Conservation (phyloP, 2,797 vertebrate species). For the Premnoplex brunnescens region DNA sequence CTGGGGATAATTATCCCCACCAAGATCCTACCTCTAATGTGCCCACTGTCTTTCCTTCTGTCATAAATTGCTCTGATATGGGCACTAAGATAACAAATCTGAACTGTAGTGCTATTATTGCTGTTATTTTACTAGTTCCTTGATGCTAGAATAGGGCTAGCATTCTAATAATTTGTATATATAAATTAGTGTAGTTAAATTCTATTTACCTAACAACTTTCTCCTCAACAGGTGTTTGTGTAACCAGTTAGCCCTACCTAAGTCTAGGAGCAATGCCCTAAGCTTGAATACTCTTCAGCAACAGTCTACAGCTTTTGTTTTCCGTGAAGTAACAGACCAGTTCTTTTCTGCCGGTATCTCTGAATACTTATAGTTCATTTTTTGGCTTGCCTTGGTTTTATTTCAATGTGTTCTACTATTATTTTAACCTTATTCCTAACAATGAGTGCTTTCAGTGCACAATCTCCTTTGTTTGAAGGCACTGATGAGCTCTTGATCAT, state of each 20-base stretch:
- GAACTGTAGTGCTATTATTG: background rate
- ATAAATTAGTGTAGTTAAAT: background rate
- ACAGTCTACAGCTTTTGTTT: background rate
- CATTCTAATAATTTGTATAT: background rate
- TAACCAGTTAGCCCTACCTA: background rate
- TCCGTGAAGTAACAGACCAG: background rate
- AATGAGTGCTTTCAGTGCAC: background rate
- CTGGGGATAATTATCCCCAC: constrained; percentile 50
- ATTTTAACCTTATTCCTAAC: background rate
- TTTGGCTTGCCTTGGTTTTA: background rate
- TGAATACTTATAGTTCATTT: background rate
- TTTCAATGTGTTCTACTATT: background rate
- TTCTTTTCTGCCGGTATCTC: background rate
- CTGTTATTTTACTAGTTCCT: constrained; percentile 43
- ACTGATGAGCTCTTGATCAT: background rate
- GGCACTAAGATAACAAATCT: constrained; percentile 47
- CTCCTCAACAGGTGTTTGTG: background rate
- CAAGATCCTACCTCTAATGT: constrained; percentile 42
- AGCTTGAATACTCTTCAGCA: background rate
- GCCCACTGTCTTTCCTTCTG: constrained; percentile 38
- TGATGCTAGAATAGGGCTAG: background rate
- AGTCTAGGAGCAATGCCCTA: background rate
- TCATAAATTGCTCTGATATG: constrained; percentile 4
- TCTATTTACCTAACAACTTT: background rate
- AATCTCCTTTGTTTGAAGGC: background rate